phyloP scores from a whole-genome alignment of 2,888 invertebrate species.

The Polietes domitor region DNA sequence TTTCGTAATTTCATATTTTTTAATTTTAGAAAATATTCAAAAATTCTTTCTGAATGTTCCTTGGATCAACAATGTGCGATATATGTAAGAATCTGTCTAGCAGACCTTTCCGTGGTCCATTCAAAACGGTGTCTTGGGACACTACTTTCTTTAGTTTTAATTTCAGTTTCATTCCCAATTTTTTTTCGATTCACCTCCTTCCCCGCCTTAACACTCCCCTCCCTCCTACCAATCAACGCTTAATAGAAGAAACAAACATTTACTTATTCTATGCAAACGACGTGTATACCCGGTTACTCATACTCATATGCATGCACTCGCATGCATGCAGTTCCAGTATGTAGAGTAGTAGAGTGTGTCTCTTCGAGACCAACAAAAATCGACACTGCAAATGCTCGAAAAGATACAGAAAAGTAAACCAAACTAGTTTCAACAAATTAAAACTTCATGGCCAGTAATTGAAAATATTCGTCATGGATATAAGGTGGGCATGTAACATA shows the following conservation, averaged over 20 bases:
- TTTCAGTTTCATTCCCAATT: too few relatives aligned
- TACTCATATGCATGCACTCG: constrained; percentile 15
- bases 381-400: not conserved
- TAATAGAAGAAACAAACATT: constrained; percentile 61
- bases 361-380: constrained; percentile 2
- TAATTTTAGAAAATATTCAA: too few relatives aligned
- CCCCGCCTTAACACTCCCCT: not conserved
- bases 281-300: not conserved
- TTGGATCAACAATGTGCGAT: too few relatives aligned
- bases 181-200: too few relatives aligned
- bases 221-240: constrained; percentile 51
- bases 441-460: constrained; percentile 67
- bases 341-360: not conserved
- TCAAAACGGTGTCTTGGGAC: too few relatives aligned
- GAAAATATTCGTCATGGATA: constrained; percentile 67
- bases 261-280: constrained; percentile 32
- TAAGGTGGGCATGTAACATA: constrained; percentile 60
- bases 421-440: constrained; percentile 66
- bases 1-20: too few relatives aligned
- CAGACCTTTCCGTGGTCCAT: too few relatives aligned
- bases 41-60: too few relatives aligned
- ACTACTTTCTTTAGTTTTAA: too few relatives aligned
- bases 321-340: not conserved
- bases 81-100: too few relatives aligned
- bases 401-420: constrained; percentile 50